Conservation (phyloP, 2,888 invertebrate species). For the Zaprionus obscuricornis region DNA sequence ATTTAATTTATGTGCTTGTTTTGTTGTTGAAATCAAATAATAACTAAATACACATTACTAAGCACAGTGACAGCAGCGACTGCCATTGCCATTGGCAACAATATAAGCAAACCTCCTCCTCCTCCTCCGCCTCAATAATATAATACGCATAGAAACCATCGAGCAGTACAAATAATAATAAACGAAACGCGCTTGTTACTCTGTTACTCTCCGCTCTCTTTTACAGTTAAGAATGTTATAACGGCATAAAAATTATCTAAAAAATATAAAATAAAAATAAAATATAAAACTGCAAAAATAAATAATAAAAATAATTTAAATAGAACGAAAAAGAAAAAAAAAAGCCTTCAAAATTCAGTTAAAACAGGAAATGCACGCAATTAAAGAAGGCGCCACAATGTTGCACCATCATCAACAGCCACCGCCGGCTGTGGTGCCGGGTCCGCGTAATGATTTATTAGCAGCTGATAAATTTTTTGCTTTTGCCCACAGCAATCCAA, state of each 20-base stretch:
- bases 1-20: constrained; percentile 66
- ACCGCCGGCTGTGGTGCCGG: constrained; percentile 38
- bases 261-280: too few species aligned
- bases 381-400: constrained; percentile 79
- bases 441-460: constrained; percentile 55
- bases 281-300: not conserved
- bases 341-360: constrained; percentile 68
- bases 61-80: constrained; percentile 4
- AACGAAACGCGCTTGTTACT: too few species aligned
- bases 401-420: constrained; percentile 72
- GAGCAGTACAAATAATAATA: too few species aligned
- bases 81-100: constrained; percentile 73
- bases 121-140: too few species aligned
- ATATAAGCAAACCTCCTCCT: too few species aligned
- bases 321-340: not conserved
- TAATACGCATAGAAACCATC: too few species aligned
- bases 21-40: constrained; percentile 47
- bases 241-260: too few species aligned
- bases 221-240: too few species aligned
- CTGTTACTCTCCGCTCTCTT: too few species aligned
- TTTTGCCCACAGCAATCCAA: constrained; percentile 85
- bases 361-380: constrained; percentile 75
- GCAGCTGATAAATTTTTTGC: constrained; percentile 74
- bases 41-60: constrained; percentile 40
- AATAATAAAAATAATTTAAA: constrained; percentile 5